Evolutionary conservation across 2,888 invertebrate genomes (phyloP), one percentile per base, ranked within the genome.

Genomic region (Megalurothrips usitatus): DNA sequence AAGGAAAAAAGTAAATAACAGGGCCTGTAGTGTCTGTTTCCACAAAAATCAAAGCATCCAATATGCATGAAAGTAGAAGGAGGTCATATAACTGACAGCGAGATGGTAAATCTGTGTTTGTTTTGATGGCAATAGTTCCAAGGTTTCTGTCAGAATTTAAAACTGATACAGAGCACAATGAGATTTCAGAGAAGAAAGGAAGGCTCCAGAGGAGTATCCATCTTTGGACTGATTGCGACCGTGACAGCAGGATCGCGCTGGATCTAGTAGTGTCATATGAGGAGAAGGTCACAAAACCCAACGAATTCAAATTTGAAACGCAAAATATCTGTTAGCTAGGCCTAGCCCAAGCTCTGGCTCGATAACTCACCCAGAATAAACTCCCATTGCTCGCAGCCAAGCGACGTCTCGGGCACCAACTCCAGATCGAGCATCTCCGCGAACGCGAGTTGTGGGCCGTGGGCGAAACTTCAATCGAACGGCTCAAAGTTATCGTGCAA

Each of bases 361-460:
- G 84, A 85, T 85, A 86, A 89, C 94, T 92, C 90, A 96, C 97
- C 97, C 90, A 97, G 89, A 88, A 96, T 93, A 89, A 98, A 97
- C 90, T 98, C 97, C 97, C 98, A 98, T 91, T 96, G 94, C 89
- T 98, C 97, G 89, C 96, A 96, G 89, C 97, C 96, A 87, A 98
- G 92, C 86, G 96, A 96, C 86, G 95, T 92, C 90, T 98, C 98
- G 85, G 98, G 98, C 87, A 96, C 92, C 86, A 98, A 95, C 91
- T 98, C 98, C 88, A 98, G 92, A 89, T 97, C 97, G 90, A 98
- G 91, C 98, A 98, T 98, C 88, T 82, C 84, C 75, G 28, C 43
- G 43, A 47, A 75, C 79, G 12, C 43, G 34, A 80, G 58, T 23
- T 82, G 83, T 84, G 83, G 23, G 26, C 12, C 26, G 23, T 75